Base-by-base conservation (phyloP, 2,113 vertebrate species). In the Nymphicus hollandicus region DNA sequence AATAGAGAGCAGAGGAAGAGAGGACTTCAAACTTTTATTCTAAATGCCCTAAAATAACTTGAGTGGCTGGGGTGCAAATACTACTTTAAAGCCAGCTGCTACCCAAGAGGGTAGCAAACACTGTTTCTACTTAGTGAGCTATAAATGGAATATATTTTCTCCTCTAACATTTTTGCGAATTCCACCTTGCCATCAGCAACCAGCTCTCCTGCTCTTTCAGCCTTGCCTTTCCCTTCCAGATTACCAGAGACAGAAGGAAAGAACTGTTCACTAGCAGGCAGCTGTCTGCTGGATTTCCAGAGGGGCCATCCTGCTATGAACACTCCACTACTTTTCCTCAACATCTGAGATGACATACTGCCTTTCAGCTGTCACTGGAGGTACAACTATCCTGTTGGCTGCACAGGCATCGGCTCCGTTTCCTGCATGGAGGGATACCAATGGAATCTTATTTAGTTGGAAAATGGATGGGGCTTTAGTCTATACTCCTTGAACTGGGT, bases 211-310 rank as follows among this genome's bases (percentile, higher is more conserved):
- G 61, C 74, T n/a, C 28, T 72, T 33, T 82, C 31, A 78, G 50
- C 71, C 25, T 31, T 93, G 89, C 50, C 76, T 83, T 64, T 92
- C 90, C 80, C 24, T 66, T 81, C 82, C 94, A 99, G 99, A 99
- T 96, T 99, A 99, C 97, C 99, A 99, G 96, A 97, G 99, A 78
- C 99, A 99, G 97, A 99, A 99, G 97, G 99, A 99, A 88, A 98
- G 99, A 96, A 99, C 99, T 6, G 99, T 99, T 70, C 99, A 99
- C 97, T 99, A 99, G 98, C 52, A 11, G 47, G 43, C 68, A 50
- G 27, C 74, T 60, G 11, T 29, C 70, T 53, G 52, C 50, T 31
- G 46, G 15, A 3, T 29, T 74, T 58, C 52, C 53, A 15, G 78
- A 68, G 66, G 2, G 28, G 37, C 11, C 17, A 4, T 53, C 68